Base-by-base conservation (phyloP, 1,140 invertebrate genomes). In the Panagrolaimus sp. region DNA sequence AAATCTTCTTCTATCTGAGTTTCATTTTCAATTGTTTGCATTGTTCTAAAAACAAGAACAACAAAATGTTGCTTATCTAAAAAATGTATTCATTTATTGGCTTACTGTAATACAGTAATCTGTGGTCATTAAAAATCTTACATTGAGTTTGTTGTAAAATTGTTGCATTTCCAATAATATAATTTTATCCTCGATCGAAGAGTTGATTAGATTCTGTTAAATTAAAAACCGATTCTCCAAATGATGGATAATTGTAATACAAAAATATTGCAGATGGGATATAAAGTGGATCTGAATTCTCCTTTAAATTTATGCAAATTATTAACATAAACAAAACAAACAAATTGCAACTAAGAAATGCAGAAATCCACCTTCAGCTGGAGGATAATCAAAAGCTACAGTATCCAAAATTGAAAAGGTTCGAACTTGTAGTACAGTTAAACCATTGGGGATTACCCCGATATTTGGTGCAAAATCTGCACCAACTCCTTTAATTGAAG, bases 381-480 rank as follows among this genome's bases (percentile, higher is more conserved):
- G 48, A 0, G 48, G n/a, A 52, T 52, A 52, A 8, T 52, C n/a
- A 52, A 52, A 52, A 7, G 48, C 48, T 0, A 52, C 48, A 52
- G 48, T 24, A 21, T 52, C 48, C 17, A 52, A 24, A 0, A 24
- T 52, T 15, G 48, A 21, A 52, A 52, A 52, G 17, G 48, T n/a
- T n/a, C 48, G n/a, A 9, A 24, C n/a, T n/a, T n/a, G n/a, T n/a
- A n/a, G n/a, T n/a, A n/a, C 26, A 24, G 17, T 52, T n/a, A 24
- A 52, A 52, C 15, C 48, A 52, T 24, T 52, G 48, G 48, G 48
- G n/a, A n/a, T n/a, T n/a, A n/a, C n/a, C n/a, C n/a, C n/a, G n/a
- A n/a, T n/a, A n/a, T n/a, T n/a, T n/a, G n/a, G n/a, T 52, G 17
- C 48, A 10, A 52, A 52, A 24, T 52, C 48, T 5, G n/a, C 48